phyloP scores from a whole-genome alignment of 2,797 vertebrate genomes.

The Carapus acus region DNA sequence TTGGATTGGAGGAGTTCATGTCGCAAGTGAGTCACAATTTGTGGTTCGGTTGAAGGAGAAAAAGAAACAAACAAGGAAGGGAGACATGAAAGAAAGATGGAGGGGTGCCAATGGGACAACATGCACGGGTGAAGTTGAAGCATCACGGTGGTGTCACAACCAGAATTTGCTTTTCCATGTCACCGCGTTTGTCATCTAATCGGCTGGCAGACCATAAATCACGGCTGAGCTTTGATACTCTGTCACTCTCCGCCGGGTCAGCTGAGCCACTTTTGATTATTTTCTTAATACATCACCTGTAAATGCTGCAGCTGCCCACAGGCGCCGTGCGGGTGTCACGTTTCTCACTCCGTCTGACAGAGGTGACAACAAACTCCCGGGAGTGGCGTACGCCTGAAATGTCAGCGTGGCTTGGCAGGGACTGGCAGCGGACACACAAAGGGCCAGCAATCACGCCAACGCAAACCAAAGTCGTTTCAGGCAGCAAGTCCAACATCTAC shows the following conservation, averaged over 20 bases:
- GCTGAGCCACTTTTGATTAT: conserved; percentile 6
- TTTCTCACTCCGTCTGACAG: conserved; percentile 35
- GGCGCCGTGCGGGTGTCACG: conserved; percentile 19
- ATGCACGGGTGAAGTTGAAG: no score
- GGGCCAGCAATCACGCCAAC: not conserved
- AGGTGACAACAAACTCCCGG: conserved; percentile 31
- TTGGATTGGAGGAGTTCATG: no score
- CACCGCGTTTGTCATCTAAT: not conserved
- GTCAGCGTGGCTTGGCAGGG: conserved; percentile 21
- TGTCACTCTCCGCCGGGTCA: conserved; percentile 1
- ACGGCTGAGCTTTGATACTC: not conserved
- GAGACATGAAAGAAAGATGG: no score
- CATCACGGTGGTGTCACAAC: no score
- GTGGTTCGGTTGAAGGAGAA: no score
- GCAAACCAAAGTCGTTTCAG: conserved; percentile 25
- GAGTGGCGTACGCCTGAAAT: conserved; percentile 22
- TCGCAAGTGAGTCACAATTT: no score
- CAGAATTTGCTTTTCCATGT: no score
- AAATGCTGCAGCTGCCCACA: conserved; percentile 20
- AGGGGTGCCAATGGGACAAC: no score
- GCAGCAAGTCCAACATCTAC: no score
- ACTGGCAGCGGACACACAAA: conserved; percentile 20
- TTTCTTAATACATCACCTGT: conserved; percentile 18
- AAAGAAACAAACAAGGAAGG: no score
- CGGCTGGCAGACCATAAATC: not conserved